These are phyloP conservation scores for Sinocyclocheilus anshuiensis DNA, from an alignment of 2,113 vertebrate genomes.

Conservation along the genomic window DNA sequence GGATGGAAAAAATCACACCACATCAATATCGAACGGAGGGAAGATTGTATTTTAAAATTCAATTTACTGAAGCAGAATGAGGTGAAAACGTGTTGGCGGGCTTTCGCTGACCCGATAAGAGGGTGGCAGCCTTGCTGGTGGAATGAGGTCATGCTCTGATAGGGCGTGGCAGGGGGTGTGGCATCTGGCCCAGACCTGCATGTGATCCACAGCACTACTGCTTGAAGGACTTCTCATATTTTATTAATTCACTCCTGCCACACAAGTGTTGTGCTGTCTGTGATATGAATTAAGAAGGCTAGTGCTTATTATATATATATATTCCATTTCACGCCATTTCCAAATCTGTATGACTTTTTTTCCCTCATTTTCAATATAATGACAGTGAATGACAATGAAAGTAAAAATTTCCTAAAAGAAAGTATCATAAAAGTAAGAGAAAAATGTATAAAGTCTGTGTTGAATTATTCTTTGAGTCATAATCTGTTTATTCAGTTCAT, in stretches of 20 bases:
- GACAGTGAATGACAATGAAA: not conserved
- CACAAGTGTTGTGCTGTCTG: not conserved
- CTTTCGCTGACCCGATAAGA: constrained; percentile 45
- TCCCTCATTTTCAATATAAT: not conserved
- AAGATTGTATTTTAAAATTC: constrained; percentile 63
- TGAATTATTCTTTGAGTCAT: not conserved
- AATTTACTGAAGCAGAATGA: constrained; percentile 59
- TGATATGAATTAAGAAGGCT: constrained; percentile 43
- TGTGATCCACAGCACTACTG: constrained; percentile 8
- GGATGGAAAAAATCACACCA: constrained; percentile 45
- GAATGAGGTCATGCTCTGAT: constrained; percentile 53
- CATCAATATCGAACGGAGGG: constrained; percentile 53
- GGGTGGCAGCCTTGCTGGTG: constrained; percentile 44
- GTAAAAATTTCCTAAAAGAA: not conserved
- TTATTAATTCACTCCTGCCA: constrained; percentile 23
- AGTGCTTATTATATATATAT: not conserved
- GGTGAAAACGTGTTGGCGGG: constrained; percentile 55
- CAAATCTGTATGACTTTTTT: not conserved
- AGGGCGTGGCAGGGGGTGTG: constrained; percentile 25
- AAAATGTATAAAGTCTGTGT: not conserved
- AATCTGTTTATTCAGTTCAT: not conserved
- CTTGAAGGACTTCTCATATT: constrained; percentile 9
- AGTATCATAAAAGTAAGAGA: not conserved
- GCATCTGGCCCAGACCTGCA: constrained; percentile 9
- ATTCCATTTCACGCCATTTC: not conserved